Base-by-base conservation (phyloP, 2,888 invertebrate genomes). In the Drosophila limbata region DNA sequence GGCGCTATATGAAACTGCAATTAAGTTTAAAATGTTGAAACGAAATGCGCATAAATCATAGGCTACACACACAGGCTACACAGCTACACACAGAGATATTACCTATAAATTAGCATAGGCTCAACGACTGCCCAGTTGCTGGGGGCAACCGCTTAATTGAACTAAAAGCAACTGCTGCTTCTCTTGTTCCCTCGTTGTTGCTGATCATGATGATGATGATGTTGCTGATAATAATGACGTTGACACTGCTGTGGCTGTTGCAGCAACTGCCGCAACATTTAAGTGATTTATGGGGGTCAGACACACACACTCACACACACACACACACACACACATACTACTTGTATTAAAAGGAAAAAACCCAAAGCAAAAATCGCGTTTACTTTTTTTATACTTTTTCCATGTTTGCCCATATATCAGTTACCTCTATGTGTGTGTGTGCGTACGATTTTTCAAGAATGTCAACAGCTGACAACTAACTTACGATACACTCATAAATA, bases 261-360 rank as follows among this genome's bases (percentile, higher is more conserved):
- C 42, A 47, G 50, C 64, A 64, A 78, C 66, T 79, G 82, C 63
- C 62, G 60, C 60, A 79, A 71, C 71, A 80, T 79, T 88, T 77
- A 69, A 68, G 69, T 85, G 85, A 85, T 88, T 85, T 85, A 85
- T 88, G 85, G 63, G 67, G 70, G 72, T 65, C 76, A 72, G 33
- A 33, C 52, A 57, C 28, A 52, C 56, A 47, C 52, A 52, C 50
- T 59, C 50, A 50, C 31, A 50, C 39, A 51, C 39, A 52, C 37
- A 25, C 40, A 28, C 8, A n/a, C 50, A 50, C 31, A 50, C 39
- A 51, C 39, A 52, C 37, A 25, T 35, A 28, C 8, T n/a, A n/a
- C n/a, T n/a, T n/a, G n/a, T n/a, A n/a, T n/a, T n/a, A 53, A 48
- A 17, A 28, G 9, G 17, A 21, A 40, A 40, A 40, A 31, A 10